Conservation (phyloP, 2,113 vertebrate species). For the Dicentrarchus labrax region DNA sequence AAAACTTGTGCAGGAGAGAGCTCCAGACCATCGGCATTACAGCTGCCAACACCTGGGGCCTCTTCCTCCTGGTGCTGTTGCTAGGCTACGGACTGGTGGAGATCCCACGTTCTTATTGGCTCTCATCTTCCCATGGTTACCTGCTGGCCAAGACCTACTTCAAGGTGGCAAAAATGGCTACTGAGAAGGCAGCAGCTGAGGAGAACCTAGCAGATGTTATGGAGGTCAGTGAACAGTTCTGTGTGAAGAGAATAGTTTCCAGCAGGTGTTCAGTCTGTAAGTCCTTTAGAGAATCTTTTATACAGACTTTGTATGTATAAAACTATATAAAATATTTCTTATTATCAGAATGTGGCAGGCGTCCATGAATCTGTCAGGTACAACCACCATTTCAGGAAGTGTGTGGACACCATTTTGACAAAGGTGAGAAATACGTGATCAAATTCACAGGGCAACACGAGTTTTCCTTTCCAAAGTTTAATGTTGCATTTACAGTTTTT, state of each 20-base stretch:
- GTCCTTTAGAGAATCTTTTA: neutral
- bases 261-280: neutral
- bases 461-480: neutral
- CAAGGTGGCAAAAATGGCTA: slow-evolving; percentile 92
- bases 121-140: slow-evolving; percentile 88
- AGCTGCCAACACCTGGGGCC: slow-evolving; percentile 96
- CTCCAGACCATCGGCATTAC: slow-evolving; percentile 94
- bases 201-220: slow-evolving; percentile 94
- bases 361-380: slow-evolving; percentile 88
- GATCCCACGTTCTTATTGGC: slow-evolving; percentile 95
- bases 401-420: slow-evolving; percentile 93
- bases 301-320: neutral
- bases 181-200: slow-evolving; percentile 91
- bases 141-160: slow-evolving; percentile 93
- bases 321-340: neutral
- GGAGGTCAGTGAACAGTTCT: slow-evolving; percentile 83
- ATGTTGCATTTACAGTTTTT: slow-evolving; percentile 2
- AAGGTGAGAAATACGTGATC: slow-evolving; percentile 86
- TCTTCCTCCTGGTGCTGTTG: slow-evolving; percentile 94
- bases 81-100: slow-evolving; percentile 95
- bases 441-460: neutral
- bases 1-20: slow-evolving; percentile 83
- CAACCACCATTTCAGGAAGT: slow-evolving; percentile 90
- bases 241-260: neutral
- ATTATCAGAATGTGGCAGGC: slow-evolving; percentile 89